These are phyloP conservation scores for Anas acuta DNA, from an alignment of 2,797 vertebrate species.

Conservation along the genomic window DNA sequence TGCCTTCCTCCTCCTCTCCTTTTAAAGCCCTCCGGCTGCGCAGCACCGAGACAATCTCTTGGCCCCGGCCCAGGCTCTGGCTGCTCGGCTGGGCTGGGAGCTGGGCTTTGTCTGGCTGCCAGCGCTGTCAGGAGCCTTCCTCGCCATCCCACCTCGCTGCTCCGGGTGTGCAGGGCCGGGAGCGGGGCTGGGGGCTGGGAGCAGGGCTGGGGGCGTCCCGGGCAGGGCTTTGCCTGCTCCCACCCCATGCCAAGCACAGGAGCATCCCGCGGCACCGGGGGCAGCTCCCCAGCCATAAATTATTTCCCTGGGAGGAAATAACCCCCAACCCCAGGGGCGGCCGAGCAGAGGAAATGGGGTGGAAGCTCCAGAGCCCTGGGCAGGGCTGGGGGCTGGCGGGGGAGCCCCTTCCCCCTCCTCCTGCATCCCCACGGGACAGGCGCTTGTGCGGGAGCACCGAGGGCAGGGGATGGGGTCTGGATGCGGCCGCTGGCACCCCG, in stretches of 20 bases:
- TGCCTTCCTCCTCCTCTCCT: neutral
- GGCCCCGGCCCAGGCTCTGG: neutral
- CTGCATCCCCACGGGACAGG: neutral
- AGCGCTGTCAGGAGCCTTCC: neutral
- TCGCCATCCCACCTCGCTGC: neutral
- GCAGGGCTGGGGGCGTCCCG: neutral
- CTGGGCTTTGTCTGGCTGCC: constrained; percentile 3
- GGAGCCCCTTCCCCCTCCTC: too few relatives aligned
- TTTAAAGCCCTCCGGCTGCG: constrained; percentile 42
- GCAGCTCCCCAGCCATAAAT: neutral
- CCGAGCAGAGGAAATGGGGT: too few relatives aligned
- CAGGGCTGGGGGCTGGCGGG: too few relatives aligned
- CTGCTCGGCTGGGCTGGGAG: neutral
- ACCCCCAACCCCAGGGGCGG: too few relatives aligned
- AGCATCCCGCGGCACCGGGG: too few relatives aligned
- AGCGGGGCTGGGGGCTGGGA: accelerated
- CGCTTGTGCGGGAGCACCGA: neutral
- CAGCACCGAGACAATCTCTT: neutral
- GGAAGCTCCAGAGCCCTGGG: too few relatives aligned
- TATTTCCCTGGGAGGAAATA: neutral
- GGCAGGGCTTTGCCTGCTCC: neutral
- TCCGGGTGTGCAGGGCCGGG: accelerated
- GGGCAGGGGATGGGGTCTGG: neutral
- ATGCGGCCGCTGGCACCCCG: accelerated
- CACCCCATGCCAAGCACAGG: too few relatives aligned